Conservation (phyloP, 2,113 vertebrate species). For the Telmatochromis sp. region DNA sequence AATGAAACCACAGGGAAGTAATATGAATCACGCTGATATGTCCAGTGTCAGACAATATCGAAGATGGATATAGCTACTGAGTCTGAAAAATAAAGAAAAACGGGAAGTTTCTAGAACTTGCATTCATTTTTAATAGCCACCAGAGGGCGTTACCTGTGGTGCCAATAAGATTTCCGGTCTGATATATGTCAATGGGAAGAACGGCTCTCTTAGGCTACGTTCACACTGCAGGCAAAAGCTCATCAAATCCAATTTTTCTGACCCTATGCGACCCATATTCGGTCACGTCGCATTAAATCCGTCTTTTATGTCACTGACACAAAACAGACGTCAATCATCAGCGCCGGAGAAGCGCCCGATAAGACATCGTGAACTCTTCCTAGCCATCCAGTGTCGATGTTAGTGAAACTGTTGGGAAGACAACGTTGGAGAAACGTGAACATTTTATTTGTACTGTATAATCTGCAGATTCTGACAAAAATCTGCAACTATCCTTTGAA, state of each 20-base stretch:
- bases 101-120: not conserved
- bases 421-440: accelerated
- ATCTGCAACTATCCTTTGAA: not conserved
- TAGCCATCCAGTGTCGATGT: not conserved
- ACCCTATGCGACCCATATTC: not conserved
- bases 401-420: not conserved
- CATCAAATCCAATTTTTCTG: not conserved
- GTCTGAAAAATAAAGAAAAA: not conserved
- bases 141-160: not conserved
- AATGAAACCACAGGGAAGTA: not conserved
- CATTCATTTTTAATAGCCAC: not conserved
- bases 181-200: not conserved
- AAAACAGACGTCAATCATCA: not conserved
- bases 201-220: not conserved
- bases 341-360: accelerated
- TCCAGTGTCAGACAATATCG: not conserved
- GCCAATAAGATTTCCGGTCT: not conserved
- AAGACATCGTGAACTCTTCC: not conserved
- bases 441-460: not conserved
- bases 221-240: not conserved
- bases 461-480: not conserved
- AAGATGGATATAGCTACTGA: not conserved
- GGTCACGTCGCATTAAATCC: accelerated
- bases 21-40: not conserved
- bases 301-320: not conserved